These are phyloP conservation scores for Saccostrea glomerata DNA, from an alignment of 1,140 invertebrate species.

Conservation along the genomic window DNA sequence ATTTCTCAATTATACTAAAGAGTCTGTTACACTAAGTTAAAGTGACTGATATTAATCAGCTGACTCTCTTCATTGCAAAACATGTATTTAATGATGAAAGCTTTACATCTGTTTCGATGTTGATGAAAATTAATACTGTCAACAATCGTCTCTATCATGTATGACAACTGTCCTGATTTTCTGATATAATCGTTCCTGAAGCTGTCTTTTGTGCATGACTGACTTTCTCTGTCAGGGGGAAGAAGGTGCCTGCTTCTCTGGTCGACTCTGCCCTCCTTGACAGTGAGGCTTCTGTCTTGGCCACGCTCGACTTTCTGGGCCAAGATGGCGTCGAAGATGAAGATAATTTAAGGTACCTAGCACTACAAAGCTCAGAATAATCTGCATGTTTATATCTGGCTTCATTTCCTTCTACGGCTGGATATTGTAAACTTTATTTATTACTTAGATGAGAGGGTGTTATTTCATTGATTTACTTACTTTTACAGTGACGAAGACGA, in stretches of 20 bases:
- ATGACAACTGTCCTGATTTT: no score
- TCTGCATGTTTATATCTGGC: background rate
- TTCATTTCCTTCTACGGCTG: background rate
- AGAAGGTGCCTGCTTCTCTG: slow-evolving; percentile 64
- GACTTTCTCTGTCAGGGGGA: slow-evolving; percentile 31
- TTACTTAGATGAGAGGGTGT: background rate
- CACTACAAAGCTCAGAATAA: background rate
- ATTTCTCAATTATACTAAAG: no score
- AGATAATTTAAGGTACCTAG: slow-evolving; percentile 80
- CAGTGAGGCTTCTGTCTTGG: slow-evolving; percentile 95
- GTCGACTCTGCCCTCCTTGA: slow-evolving; percentile 90
- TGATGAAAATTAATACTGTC: no score
- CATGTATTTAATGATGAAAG: no score
- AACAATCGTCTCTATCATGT: no score
- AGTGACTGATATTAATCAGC: no score
- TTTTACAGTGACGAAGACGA: slow-evolving; percentile 79
- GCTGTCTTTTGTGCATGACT: slow-evolving; percentile 9
- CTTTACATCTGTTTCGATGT: no score
- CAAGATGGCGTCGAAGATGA: slow-evolving; percentile 81
- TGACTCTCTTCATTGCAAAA: no score
- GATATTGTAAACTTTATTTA: background rate
- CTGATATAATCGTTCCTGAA: background rate
- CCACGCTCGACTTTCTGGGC: slow-evolving; percentile 95
- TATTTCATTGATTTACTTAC: background rate
- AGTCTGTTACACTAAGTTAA: no score